Evolutionary conservation across 2,113 vertebrate genomes (phyloP), one percentile per base, ranked within the genome.

Genomic region (Piliocolobus tephrosceles): DNA sequence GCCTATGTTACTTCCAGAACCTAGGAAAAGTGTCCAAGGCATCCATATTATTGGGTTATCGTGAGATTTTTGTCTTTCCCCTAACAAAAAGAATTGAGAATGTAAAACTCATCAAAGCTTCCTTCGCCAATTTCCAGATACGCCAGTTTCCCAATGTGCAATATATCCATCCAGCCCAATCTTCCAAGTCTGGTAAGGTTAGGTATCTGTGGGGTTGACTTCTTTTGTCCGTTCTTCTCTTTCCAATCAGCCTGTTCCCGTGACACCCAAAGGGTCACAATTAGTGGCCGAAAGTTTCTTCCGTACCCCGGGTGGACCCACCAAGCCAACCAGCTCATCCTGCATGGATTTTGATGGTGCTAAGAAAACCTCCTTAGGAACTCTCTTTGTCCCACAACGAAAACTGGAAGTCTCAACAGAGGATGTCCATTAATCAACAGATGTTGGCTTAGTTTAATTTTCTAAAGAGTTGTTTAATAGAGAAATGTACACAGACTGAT

Each of bases 341-440:
- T 98, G 98, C 58, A 61, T 98, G 95, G 97, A 98, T 78, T 98
- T 98, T 25, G 96, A 97, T 94, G 93, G 98, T 84, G 81, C 96
- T 0, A 75, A 96, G 45, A 97, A 96, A 91, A 85, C 45, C 7
- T 98, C 98, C 82, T 38, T 98, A 93, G 99, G 98, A 97, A 97
- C 97, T 20, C 96, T 99, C 16, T 99, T 98, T 96, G 98, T 99
- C 96, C 99, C 99, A 95, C 99, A 99, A 96, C 98, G 99, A 96
- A 99, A 99, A 98, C 99, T 99, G 98, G 99, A 99, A 93, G 99
- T 99, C 40, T 98, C 98, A 35, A 93, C 98, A 0, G 99, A 99
- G 89, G 99, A 99, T 85, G 98, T 96, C 93, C 98, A 93, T 96
- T 96, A 75, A 97, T 85, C 70, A 89, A 27, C 4, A 88, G 66